Base-by-base conservation (phyloP, 2,797 vertebrate species). In the Rallus crepitans region DNA sequence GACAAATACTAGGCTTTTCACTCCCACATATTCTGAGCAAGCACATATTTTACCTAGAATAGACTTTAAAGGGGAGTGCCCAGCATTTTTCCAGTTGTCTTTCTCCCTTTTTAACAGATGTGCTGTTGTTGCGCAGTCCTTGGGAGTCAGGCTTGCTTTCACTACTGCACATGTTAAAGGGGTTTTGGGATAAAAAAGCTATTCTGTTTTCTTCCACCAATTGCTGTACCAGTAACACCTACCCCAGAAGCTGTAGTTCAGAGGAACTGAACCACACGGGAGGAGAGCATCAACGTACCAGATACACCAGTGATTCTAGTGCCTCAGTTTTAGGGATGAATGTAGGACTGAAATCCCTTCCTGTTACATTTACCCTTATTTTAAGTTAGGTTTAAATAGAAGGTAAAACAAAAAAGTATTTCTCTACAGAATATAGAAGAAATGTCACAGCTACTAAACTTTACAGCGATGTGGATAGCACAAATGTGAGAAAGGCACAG, bases 91-190 rank as follows among this genome's bases (percentile, higher is more conserved):
- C 86, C 83, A 92, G 48, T 65, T 50, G 21, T 71, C 82, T 75
- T 71, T 87, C 69, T 82, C 61, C 37, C 57, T 85, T 93, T 45
- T 82, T 89, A 89, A 82, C 71, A 92, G 87, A 87, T 83, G 79
- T 83, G 69, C 60, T 80, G 71, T 80, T 89, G 73, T 48, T 87
- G 21, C 1, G 7, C 56, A 45, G 87, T 60, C 56, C 79, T 42
- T 60, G 47, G 47, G 73, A 89, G 52, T 39, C 61, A 57, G 76
- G 27, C 57, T 92, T 81, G 11, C 31, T 88, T 91, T 57, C 27
- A 33, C 56, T 57, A 11, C 55, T 72, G 65, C 65, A 61, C 12
- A 47, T 35, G 37, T 37, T 71, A 27, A 86, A 83, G n/a, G 27
- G 15, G 11, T 82, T 90, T 91, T 30, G 81, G 80, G 76, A 78